Evolutionary conservation across 2,888 invertebrate genomes (phyloP).

Genomic region (Aromia moschata): DNA sequence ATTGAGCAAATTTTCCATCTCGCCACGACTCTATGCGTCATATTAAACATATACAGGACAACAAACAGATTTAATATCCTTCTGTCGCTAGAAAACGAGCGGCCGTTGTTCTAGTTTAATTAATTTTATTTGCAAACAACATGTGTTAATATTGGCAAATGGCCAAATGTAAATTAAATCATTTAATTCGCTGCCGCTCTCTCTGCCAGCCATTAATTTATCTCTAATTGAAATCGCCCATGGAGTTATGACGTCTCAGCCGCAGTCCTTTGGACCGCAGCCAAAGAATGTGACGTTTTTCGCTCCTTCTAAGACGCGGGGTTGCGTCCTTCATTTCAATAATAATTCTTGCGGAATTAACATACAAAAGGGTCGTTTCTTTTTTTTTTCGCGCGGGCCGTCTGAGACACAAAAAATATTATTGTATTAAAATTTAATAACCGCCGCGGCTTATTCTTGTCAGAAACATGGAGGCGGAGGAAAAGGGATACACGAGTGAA

Average conservation of each 20-base stretch:
- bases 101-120: slow-evolving; percentile 29
- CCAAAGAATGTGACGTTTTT: slow-evolving; percentile 35
- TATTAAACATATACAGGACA: slow-evolving; percentile 1
- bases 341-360: slow-evolving; percentile 11
- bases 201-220: slow-evolving; percentile 37
- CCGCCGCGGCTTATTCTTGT: background rate
- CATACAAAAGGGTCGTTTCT: slow-evolving; percentile 11
- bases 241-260: slow-evolving; percentile 45
- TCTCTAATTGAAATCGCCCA: slow-evolving; percentile 41
- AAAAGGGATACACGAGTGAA: background rate
- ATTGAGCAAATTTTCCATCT: background rate
- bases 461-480: background rate
- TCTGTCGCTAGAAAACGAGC: slow-evolving; percentile 16
- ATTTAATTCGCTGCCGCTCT: slow-evolving; percentile 29
- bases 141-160: slow-evolving; percentile 37
- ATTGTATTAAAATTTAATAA: slow-evolving; percentile 5
- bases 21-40: background rate
- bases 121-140: slow-evolving; percentile 34
- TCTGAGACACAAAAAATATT: background rate
- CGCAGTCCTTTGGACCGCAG: slow-evolving; percentile 42
- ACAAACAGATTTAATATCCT: slow-evolving; percentile 15
- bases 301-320: slow-evolving; percentile 14
- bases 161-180: slow-evolving; percentile 43
- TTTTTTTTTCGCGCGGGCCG: background rate
- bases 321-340: slow-evolving; percentile 9